A percentile compares a stretch with the other conserved stretches of the same genome.
Conservation (phyloP, 1,140 invertebrate genomes). For the Drosophila pachea region DNA sequence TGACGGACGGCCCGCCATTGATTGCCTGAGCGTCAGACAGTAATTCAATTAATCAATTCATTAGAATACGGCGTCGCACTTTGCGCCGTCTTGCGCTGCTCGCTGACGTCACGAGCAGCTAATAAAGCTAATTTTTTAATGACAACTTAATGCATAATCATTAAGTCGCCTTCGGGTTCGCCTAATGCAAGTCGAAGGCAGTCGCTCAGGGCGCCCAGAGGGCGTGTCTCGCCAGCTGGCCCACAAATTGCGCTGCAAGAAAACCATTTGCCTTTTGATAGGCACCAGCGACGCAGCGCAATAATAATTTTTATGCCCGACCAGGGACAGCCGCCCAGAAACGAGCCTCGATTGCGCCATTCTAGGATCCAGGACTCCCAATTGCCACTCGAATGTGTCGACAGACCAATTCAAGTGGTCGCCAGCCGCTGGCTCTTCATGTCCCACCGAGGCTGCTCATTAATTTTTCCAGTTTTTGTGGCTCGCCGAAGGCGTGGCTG, state of each 20-base stretch:
- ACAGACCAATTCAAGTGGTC: slow-evolving; percentile 26
- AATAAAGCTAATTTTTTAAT: slow-evolving; percentile 73
- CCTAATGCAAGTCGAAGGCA: slow-evolving; percentile 10
- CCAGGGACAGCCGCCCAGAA: slow-evolving; percentile 35
- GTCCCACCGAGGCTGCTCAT: slow-evolving; percentile 38
- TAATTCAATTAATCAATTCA: slow-evolving; percentile 76
- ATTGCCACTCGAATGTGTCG: slow-evolving; percentile 15
- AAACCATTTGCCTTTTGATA: slow-evolving; percentile 56
- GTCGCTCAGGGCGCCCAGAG: too few relatives aligned
- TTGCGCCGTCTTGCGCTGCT: slow-evolving; percentile 17
- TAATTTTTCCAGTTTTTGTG: slow-evolving; percentile 22
- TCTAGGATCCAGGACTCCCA: slow-evolving; percentile 16
- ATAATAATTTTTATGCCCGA: slow-evolving; percentile 60
- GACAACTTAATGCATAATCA: slow-evolving; percentile 71
- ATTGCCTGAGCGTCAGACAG: slow-evolving; percentile 20
- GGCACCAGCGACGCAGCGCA: slow-evolving; percentile 44
- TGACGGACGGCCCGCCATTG: slow-evolving; percentile 16
- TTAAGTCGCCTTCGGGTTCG: slow-evolving; percentile 41
- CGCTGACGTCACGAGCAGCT: slow-evolving; percentile 50
- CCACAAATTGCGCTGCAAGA: slow-evolving; percentile 35
- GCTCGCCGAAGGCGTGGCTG: neutral
- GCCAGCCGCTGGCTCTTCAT: slow-evolving; percentile 18
- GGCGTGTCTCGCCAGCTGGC: slow-evolving; percentile 5
- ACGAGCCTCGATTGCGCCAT: slow-evolving; percentile 31
- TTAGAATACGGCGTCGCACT: slow-evolving; percentile 51